Evolutionary conservation across 2,888 invertebrate species (phyloP).

Genomic region (Polylopha cassiicola): DNA sequence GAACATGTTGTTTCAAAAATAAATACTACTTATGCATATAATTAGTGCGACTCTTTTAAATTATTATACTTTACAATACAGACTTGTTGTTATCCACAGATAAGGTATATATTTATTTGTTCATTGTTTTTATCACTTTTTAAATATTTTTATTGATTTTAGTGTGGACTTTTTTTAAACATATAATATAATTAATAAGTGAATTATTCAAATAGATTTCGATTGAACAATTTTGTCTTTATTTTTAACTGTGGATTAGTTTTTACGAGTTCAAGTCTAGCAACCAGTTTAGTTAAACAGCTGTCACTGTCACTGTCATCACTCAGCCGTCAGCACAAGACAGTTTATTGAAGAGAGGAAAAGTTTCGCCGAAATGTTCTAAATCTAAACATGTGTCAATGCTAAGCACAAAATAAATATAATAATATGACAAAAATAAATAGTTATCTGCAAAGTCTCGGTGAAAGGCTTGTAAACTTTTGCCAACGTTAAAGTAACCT

Average conservation of each 20-base stretch:
- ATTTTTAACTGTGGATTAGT: too few species aligned
- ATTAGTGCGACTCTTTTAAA: too few species aligned
- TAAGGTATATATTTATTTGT: neutral
- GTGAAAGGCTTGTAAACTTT: conserved; percentile 56
- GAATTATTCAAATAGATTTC: too few species aligned
- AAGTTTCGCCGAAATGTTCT: conserved; percentile 35
- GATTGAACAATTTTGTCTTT: too few species aligned
- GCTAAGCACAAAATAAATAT: conserved; percentile 31
- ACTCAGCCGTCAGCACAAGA: conserved; percentile 15
- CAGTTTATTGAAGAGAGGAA: conserved; percentile 24
- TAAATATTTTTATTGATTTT: too few species aligned
- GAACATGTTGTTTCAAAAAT: too few species aligned
- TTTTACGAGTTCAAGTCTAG: neutral
- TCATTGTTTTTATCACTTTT: neutral
- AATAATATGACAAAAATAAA: conserved; percentile 39
- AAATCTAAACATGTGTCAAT: conserved; percentile 60
- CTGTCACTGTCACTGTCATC: conserved; percentile 18
- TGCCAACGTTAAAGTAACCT: conserved; percentile 53
- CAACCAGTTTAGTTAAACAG: neutral
- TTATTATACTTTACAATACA: too few species aligned
- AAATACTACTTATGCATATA: too few species aligned
- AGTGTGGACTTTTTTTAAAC: too few species aligned
- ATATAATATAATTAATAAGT: too few species aligned
- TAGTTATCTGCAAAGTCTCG: conserved; percentile 31
- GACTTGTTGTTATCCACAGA: too few species aligned